These are phyloP conservation scores for Agelastica alni DNA, from an alignment of 2,888 invertebrate species.

Conservation along the genomic window DNA sequence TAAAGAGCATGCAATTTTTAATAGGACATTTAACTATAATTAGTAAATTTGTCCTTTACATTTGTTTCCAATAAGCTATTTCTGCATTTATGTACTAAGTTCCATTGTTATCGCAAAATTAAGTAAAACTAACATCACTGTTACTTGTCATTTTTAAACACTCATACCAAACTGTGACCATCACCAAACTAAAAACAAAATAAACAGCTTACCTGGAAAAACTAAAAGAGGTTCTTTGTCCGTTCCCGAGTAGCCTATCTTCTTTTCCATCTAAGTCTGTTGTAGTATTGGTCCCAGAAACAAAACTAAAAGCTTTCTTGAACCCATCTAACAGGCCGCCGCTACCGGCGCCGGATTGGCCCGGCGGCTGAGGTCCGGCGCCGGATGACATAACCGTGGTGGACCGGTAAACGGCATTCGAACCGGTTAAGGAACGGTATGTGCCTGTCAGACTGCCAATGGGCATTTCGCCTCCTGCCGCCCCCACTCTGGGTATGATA, in stretches of 20 bases:
- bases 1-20: too few species aligned
- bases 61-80: too few species aligned
- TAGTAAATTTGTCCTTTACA: too few species aligned
- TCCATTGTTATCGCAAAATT: too few species aligned
- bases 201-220: neutral
- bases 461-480: conserved; percentile 59
- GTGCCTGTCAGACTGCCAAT: conserved; percentile 64
- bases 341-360: neutral
- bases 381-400: conserved; percentile 59
- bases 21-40: too few species aligned
- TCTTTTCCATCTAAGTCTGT: conserved; percentile 26
- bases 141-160: too few species aligned
- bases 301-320: conserved; percentile 63
- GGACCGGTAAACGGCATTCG: conserved; percentile 64
- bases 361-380: conserved; percentile 19
- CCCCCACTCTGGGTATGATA: neutral
- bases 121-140: too few species aligned
- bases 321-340: conserved; percentile 63
- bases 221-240: neutral
- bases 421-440: conserved; percentile 61
- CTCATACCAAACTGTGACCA: too few species aligned
- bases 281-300: conserved; percentile 29
- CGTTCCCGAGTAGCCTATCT: conserved; percentile 28
- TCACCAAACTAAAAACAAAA: neutral
- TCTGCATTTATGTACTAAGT: too few species aligned